These are phyloP conservation scores for Drosophila ohnishii DNA, from an alignment of 1,140 invertebrate genomes.

Conservation along the genomic window DNA sequence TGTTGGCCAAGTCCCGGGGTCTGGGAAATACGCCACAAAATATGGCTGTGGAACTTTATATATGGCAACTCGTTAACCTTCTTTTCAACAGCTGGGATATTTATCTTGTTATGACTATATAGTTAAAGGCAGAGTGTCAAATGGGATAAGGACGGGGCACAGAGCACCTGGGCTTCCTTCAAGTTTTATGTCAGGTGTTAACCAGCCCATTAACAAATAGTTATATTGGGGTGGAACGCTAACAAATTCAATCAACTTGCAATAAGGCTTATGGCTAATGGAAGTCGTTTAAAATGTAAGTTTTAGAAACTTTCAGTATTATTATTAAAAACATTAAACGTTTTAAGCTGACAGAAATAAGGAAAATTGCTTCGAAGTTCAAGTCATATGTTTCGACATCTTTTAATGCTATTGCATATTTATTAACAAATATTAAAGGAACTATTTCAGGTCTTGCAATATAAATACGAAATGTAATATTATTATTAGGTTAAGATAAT, in stretches of 20 bases:
- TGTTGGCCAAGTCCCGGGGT: constrained; percentile 1
- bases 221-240: constrained; percentile 2
- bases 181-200: constrained; percentile 65
- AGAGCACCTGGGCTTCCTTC: constrained; percentile 11
- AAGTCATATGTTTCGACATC: background rate
- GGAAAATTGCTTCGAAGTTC: background rate
- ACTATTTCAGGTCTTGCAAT: background rate
- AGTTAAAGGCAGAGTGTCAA: constrained; percentile 36
- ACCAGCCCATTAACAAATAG: constrained; percentile 51
- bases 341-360: background rate
- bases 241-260: constrained; percentile 40
- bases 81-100: constrained; percentile 54
- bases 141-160: background rate
- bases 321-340: background rate
- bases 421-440: too few relatives aligned
- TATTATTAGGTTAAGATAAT: background rate
- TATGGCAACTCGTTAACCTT: constrained; percentile 65
- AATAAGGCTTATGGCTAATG: background rate
- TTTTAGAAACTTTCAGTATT: background rate
- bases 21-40: constrained; percentile 46
- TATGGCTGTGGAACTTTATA: constrained; percentile 65
- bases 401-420: background rate
- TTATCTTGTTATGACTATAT: constrained; percentile 66
- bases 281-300: background rate
- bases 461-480: background rate